Base-by-base conservation (phyloP, 2,797 vertebrate species). In the Nannoperca australis region DNA sequence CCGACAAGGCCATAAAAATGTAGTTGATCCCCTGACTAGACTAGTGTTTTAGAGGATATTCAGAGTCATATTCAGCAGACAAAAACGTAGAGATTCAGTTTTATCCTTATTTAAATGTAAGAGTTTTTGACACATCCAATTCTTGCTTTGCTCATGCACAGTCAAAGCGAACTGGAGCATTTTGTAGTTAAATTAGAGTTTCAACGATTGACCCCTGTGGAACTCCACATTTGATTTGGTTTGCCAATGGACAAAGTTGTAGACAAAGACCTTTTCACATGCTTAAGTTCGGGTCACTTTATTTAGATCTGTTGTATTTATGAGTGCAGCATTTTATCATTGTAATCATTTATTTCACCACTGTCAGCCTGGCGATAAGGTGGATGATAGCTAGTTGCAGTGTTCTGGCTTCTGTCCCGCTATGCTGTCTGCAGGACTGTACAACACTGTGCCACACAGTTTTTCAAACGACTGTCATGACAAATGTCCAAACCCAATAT, bases 401-500 rank as follows among this genome's bases (percentile, higher is more conserved):
- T 17, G 36, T 66, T 73, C 60, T 79, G 59, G 76, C 71, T 22
- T 59, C 45, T 24, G 36, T 85, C 64, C 62, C 12, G 63, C 18
- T 69, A 79, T 64, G n/a, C 68, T 78, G 76, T 38, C 55, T 78
- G 53, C 32, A 70, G 75, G 44, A 54, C 47, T 81, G 47, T 77
- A 53, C 84, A 84, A 90, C 74, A 78, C 74, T 78, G 78, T 84
- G 64, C 47, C 32, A 60, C 68, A 68, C 72, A 65, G 50, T 76
- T 76, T 83, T 59, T 38, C 65, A 83, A 85, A 83, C 53, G 71
- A 59, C 67, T 76, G 53, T 73, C 56, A 71, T 88, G 89, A 86
- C 71, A 71, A 47, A 55, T 38, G 56, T 89, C 79, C 87, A 90
- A 87, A 81, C 70, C 76, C 18, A 86, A 94, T 85, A 85, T 79